A percentile compares a stretch with the other conserved stretches of the same genome.
These are phyloP conservation scores for Phylloscopus trochilus DNA, from an alignment of 2,113 vertebrate species.

Conservation along the genomic window DNA sequence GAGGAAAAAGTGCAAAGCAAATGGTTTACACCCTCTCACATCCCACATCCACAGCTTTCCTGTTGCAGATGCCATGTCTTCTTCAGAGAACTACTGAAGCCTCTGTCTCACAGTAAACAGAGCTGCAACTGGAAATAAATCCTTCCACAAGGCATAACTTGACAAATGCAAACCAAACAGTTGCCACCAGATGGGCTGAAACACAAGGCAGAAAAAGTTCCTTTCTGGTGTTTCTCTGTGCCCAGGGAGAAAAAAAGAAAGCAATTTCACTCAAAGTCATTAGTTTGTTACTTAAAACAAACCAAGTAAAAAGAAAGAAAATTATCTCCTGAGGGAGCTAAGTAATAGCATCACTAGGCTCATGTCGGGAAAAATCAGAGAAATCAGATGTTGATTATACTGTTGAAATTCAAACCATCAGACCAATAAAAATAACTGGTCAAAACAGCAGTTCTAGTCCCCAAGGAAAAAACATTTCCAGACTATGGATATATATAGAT, in stretches of 20 bases:
- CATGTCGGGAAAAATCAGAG: background rate
- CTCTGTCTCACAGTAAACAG: background rate
- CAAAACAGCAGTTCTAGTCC: background rate
- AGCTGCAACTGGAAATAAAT: background rate
- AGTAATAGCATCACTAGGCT: background rate
- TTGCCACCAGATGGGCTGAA: background rate
- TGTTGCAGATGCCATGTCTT: background rate
- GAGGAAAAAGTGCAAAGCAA: constrained; percentile 3
- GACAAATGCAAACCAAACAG: background rate
- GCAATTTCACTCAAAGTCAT: background rate
- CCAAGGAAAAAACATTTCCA: background rate
- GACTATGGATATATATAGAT: background rate
- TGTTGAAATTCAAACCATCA: background rate
- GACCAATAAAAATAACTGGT: background rate
- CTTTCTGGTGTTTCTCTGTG: background rate
- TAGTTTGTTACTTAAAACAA: background rate
- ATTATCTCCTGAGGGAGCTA: background rate
- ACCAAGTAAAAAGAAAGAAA: background rate
- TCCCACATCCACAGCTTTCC: background rate
- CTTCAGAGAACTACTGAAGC: background rate
- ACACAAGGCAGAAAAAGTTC: background rate
- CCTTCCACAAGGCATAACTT: background rate
- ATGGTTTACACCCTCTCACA: constrained; percentile 22
- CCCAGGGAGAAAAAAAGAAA: background rate
- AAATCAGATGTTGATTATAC: background rate